These are phyloP conservation scores for Campoplex capitator DNA, from an alignment of 2,888 invertebrate genomes.

Conservation along the genomic window DNA sequence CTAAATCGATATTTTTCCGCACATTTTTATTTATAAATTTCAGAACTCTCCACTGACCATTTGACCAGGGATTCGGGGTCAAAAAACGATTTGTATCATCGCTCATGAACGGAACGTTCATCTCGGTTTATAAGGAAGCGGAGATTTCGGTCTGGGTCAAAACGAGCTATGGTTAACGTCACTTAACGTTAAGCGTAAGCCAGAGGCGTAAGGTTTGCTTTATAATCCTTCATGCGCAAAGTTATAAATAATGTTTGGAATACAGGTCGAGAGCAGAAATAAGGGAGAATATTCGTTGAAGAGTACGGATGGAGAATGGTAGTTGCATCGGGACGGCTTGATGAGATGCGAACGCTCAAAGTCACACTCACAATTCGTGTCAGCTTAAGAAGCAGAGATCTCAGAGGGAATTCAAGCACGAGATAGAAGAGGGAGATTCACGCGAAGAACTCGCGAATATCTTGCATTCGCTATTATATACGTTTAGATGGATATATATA, in stretches of 20 bases:
- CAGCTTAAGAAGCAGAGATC: slow-evolving; percentile 35
- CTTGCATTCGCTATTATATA: slow-evolving; percentile 24
- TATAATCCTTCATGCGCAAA: background rate
- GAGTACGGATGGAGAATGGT: background rate
- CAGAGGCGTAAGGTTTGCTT: background rate
- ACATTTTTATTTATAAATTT: too few relatives aligned
- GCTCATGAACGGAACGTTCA: background rate
- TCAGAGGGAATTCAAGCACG: slow-evolving; percentile 35
- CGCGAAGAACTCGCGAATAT: slow-evolving; percentile 55
- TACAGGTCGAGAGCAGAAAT: background rate
- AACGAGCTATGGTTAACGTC: background rate
- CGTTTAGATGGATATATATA: background rate
- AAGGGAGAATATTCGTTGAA: slow-evolving; percentile 2
- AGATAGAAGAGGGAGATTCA: slow-evolving; percentile 48
- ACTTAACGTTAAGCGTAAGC: background rate
- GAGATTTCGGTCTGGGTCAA: background rate
- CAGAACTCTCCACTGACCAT: too few relatives aligned
- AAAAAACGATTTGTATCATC: background rate
- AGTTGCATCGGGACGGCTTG: slow-evolving; percentile 62
- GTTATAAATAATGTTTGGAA: slow-evolving; percentile 1
- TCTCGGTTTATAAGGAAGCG: background rate
- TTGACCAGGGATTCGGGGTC: too few relatives aligned
- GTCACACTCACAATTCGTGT: slow-evolving; percentile 69
- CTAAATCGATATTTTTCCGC: too few relatives aligned
- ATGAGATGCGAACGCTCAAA: slow-evolving; percentile 76